Conservation (phyloP, 2,797 vertebrate species). For the Pteropus rufus region DNA sequence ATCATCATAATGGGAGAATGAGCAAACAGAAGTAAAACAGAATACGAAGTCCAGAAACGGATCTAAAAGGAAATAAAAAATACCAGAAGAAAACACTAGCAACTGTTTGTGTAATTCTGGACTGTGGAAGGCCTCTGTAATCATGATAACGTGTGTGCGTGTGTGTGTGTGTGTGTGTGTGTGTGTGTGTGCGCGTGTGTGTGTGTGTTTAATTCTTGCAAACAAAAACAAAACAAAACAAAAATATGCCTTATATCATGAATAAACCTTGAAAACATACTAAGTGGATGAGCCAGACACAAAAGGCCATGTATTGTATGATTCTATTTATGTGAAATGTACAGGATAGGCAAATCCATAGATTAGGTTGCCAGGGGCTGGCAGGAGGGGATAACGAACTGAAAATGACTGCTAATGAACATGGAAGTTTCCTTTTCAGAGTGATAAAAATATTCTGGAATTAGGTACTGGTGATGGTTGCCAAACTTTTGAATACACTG, state of each 20-base stretch:
- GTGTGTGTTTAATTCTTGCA: neutral
- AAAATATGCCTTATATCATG: neutral
- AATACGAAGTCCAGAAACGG: neutral
- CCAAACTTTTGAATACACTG: neutral
- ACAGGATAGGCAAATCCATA: neutral
- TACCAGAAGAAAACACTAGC: neutral
- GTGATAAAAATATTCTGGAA: neutral
- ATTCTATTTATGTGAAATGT: neutral
- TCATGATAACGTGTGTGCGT: neutral
- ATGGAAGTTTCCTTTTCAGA: neutral
- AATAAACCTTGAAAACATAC: neutral
- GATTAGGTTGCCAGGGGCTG: neutral
- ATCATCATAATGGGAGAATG: neutral
- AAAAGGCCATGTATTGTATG: neutral
- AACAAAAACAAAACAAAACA: neutral
- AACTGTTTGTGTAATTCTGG: neutral
- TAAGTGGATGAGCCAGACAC: neutral
- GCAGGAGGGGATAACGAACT: neutral
- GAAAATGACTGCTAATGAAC: neutral
- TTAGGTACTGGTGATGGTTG: neutral
- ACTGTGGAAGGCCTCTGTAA: neutral
- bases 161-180: neutral
- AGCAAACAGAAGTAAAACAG: conserved; percentile 13
- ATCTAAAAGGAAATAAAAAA: neutral
- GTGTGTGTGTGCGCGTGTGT: neutral